These are phyloP conservation scores for Xiphorhynchus elegans DNA, from an alignment of 2,113 vertebrate species.

Conservation along the genomic window DNA sequence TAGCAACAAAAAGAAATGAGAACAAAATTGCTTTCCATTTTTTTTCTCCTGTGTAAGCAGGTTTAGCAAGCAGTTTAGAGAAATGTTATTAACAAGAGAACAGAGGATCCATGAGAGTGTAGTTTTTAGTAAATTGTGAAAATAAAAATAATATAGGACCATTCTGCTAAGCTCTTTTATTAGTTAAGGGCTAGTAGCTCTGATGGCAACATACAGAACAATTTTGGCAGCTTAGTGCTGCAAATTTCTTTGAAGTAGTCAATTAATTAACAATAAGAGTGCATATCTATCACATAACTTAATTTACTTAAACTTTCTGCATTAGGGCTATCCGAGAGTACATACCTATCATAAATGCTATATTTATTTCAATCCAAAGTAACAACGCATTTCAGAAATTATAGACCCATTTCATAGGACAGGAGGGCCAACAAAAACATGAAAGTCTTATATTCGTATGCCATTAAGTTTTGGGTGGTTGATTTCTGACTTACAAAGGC, in stretches of 20 bases:
- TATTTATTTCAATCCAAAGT: background rate
- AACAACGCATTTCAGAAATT: background rate
- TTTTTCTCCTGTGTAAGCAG: slow-evolving; percentile 3
- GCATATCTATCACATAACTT: background rate
- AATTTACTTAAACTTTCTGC: background rate
- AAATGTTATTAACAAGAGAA: slow-evolving; percentile 21
- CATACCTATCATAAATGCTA: background rate
- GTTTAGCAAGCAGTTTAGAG: slow-evolving; percentile 12
- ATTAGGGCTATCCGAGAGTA: background rate
- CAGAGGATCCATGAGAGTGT: background rate
- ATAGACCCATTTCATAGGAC: background rate
- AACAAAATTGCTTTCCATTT: background rate
- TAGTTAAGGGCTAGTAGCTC: slow-evolving; percentile 42
- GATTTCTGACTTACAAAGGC: background rate
- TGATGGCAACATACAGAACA: background rate
- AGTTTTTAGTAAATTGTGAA: background rate
- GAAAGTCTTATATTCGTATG: background rate
- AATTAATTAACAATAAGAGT: background rate
- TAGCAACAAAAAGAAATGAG: background rate
- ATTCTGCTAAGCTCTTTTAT: slow-evolving; percentile 1
- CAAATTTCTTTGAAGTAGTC: background rate
- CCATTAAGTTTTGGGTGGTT: background rate
- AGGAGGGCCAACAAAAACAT: background rate
- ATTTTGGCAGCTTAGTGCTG: background rate
- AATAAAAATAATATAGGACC: slow-evolving; percentile 6